Evolutionary conservation across 2,113 vertebrate genomes (phyloP).

Genomic region (Onychostruthus taczanowskii): DNA sequence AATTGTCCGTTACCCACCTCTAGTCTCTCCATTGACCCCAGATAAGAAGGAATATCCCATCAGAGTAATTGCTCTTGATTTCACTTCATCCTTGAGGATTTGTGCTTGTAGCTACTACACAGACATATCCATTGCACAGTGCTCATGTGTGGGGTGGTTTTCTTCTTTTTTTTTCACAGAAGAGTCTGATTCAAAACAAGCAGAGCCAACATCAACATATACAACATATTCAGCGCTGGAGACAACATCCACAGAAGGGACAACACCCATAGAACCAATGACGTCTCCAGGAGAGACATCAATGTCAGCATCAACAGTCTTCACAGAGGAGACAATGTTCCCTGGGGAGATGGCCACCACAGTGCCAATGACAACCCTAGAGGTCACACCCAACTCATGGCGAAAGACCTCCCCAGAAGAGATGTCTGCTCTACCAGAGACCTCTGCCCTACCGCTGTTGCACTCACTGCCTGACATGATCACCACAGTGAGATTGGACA

Average conservation of each 20-base stretch:
- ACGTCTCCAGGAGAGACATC: accelerated
- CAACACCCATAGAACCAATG: accelerated
- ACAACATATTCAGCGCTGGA: background rate
- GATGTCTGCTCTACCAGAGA: background rate
- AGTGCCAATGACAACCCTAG: background rate
- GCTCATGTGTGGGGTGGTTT: background rate
- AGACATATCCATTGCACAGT: background rate
- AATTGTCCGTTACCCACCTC: background rate
- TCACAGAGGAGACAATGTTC: accelerated
- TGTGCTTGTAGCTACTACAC: background rate
- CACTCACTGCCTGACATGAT: accelerated
- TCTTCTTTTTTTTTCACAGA: background rate
- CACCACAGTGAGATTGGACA: accelerated
- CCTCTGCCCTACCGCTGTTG: accelerated
- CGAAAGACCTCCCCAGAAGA: accelerated
- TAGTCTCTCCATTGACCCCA: background rate
- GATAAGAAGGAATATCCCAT: background rate
- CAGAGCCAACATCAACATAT: background rate
- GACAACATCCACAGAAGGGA: accelerated
- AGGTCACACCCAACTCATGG: background rate
- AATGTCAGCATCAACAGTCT: background rate
- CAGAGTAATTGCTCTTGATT: background rate
- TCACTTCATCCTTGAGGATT: background rate
- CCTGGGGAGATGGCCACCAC: accelerated
- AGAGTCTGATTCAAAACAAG: background rate